Percentiles rank a stretch among this genome's conserved stretches.
Evolutionary conservation across 1,140 invertebrate genomes (phyloP).

Genomic region (Calephelis virginiensis): DNA sequence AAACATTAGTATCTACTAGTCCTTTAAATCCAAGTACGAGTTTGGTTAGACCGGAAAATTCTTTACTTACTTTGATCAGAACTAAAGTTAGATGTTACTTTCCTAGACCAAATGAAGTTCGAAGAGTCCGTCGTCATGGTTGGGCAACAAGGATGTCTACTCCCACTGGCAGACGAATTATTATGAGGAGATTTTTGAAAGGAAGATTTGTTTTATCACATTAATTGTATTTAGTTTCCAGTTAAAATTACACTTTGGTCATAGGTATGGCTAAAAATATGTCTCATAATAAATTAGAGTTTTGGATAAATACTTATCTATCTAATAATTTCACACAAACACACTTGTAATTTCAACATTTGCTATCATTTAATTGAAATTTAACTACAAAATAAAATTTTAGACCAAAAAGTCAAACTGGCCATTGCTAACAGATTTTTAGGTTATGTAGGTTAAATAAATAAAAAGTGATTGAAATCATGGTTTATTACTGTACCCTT

Average conservation of each 20-base stretch:
- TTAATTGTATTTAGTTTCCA: conserved; percentile 52
- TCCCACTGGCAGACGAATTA: conserved; percentile 80
- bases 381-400: too few species aligned
- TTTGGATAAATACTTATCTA: too few species aligned
- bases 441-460: conserved; percentile 19
- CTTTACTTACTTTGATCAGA: conserved; percentile 51
- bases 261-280: conserved; percentile 9
- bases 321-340: too few species aligned
- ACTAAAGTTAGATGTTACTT: conserved; percentile 82
- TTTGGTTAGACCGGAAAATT: conserved; percentile 51
- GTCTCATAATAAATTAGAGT: too few species aligned
- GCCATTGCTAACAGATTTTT: not conserved
- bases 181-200: conserved; percentile 88
- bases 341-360: too few species aligned
- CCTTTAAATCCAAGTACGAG: conserved; percentile 29
- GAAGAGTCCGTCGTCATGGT: conserved; percentile 84
- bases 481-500: conserved; percentile 18
- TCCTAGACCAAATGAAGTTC: conserved; percentile 85
- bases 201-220: conserved; percentile 85
- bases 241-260: not conserved
- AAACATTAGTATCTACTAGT: conserved; percentile 38
- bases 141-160: conserved; percentile 85
- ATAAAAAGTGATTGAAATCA: conserved; percentile 1
- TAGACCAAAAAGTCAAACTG: too few species aligned
- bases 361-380: too few species aligned